Evolutionary conservation across 2,888 invertebrate species (phyloP), one percentile per base, ranked within the genome.

Genomic region (Digitonthophagus gazella): DNA sequence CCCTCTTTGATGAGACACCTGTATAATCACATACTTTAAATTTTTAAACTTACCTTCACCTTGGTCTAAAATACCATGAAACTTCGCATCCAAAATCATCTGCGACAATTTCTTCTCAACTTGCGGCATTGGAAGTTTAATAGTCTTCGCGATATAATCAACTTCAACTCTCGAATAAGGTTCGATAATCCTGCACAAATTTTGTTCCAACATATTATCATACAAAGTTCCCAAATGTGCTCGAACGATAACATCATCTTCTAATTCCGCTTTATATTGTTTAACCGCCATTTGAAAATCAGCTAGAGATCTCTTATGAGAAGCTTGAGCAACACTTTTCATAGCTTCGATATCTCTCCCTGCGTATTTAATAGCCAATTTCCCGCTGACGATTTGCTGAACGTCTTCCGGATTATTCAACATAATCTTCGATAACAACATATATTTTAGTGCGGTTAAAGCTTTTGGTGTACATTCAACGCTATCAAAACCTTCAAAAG

Each of bases 51-150:
- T 74, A 83, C 83, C 98, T 83, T 95, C 96, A 71, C 98, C 98
- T 85, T 99, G 99, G 85, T 99, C 98, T 75, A 99, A 87, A 76
- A 98, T 98, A 16, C 98, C 98, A 84, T 92, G 90, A 76, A 99
- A 91, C 84, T 98, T 99, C 80, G 96, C 96, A 84, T 99, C 99
- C 82, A 99, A 86, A 81, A 99, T 99, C 99, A 99, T 99, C 85
- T 99, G 99, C 65, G 98, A 98, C 70, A 99, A 85, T 84, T 99
- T 99, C 85, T 97, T 97, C 84, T 99, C 99, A 66, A 99, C 98
- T 85, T 93, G 89, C 63, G 92, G 86, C 88, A 95, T 91, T 8
- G 95, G 92, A 71, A 98, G 86, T 77, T 95, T 93, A 84, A 98
- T 98, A 77, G 92, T 90, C 75, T 92, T 91, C 19, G 97, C 95